phyloP scores from a whole-genome alignment of 2,113 vertebrate species.

The Alethe castanea region DNA sequence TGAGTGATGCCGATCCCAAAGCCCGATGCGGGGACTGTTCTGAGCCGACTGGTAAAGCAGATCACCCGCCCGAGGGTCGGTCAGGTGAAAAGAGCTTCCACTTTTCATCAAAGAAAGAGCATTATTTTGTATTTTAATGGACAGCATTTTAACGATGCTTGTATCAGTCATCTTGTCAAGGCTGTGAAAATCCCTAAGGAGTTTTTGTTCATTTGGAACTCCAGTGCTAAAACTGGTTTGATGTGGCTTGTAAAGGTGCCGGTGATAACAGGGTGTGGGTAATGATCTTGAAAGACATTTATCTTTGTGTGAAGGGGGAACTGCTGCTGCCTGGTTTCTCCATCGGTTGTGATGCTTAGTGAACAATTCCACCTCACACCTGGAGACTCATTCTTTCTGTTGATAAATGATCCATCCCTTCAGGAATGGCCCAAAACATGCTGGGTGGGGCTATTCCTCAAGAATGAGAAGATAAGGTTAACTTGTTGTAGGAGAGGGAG shows the following conservation, averaged over 20 bases:
- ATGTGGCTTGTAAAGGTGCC: neutral
- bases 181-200: neutral
- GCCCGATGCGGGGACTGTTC: neutral
- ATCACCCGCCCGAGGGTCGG: accelerated
- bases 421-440: accelerated
- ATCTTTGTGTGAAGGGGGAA: neutral
- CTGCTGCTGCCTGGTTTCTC: neutral
- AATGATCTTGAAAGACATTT: neutral
- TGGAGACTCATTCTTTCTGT: neutral
- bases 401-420: neutral
- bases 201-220: neutral
- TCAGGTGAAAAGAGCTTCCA: neutral
- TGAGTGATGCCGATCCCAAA: neutral
- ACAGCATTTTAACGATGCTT: neutral
- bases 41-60: neutral
- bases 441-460: neutral
- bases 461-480: neutral
- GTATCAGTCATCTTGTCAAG: neutral
- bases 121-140: neutral
- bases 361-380: neutral
- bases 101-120: neutral
- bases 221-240: neutral
- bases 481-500: accelerated
- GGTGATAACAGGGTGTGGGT: neutral
- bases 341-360: accelerated